These are phyloP conservation scores for Phainopepla nitens DNA, from an alignment of 2,113 vertebrate genomes.

Conservation along the genomic window DNA sequence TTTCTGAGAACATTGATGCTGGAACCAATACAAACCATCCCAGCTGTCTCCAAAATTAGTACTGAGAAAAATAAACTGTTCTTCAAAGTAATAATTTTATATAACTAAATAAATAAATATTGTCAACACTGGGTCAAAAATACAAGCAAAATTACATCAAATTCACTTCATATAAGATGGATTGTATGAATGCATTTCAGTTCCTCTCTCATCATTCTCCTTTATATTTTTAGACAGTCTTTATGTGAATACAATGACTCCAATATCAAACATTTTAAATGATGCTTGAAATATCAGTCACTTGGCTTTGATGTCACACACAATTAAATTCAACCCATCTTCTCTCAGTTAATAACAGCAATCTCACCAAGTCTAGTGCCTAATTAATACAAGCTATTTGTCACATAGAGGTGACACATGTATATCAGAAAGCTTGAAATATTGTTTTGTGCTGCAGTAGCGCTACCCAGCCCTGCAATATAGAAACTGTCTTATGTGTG, in stretches of 20 bases:
- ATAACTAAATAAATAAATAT: slow-evolving; percentile 72
- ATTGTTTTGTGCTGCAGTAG: slow-evolving; percentile 79
- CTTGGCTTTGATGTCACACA: slow-evolving; percentile 99
- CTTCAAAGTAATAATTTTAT: slow-evolving; percentile 63
- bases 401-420: slow-evolving; percentile 98
- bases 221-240: slow-evolving; percentile 98
- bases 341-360: slow-evolving; percentile 99
- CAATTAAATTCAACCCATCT: slow-evolving; percentile 99
- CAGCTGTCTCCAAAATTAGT: slow-evolving; percentile 63
- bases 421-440: slow-evolving; percentile 91
- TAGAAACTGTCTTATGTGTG: slow-evolving; percentile 73
- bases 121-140: slow-evolving; percentile 54
- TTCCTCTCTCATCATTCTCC: slow-evolving; percentile 92
- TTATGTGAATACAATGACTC: slow-evolving; percentile 98
- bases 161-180: slow-evolving; percentile 81
- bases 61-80: slow-evolving; percentile 53
- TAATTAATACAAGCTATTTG: slow-evolving; percentile 99
- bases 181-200: slow-evolving; percentile 77
- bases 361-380: slow-evolving; percentile 97
- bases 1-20: slow-evolving; percentile 19
- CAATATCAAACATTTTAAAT: slow-evolving; percentile 99
- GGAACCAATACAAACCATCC: slow-evolving; percentile 30
- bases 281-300: slow-evolving; percentile 99
- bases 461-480: slow-evolving; percentile 69
- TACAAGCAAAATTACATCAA: slow-evolving; percentile 79